Conservation (phyloP, 2,113 vertebrate species). For the human region GRCh38 chr6:164750501-164751000, state of each 20-base stretch:
- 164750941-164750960: too few species aligned
- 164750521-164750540: accelerated
- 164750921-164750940: background rate
- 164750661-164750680: background rate
- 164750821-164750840: background rate
- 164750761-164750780: accelerated
- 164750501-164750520: accelerated
- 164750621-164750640: accelerated
- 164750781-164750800: accelerated
- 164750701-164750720: background rate
- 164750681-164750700: background rate
- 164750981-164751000: too few species aligned
- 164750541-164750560: accelerated
- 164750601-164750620: accelerated
- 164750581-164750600: background rate
- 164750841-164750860: background rate
- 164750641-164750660: too few species aligned
- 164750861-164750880: accelerated
- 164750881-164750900: background rate
- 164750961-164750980: accelerated
- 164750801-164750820: accelerated
- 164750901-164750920: background rate
- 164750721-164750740: background rate
- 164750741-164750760: too few species aligned
- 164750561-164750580: too few species aligned